These are phyloP conservation scores for Todiramphus chloris DNA, from an alignment of 2,113 vertebrate genomes.

Conservation along the genomic window DNA sequence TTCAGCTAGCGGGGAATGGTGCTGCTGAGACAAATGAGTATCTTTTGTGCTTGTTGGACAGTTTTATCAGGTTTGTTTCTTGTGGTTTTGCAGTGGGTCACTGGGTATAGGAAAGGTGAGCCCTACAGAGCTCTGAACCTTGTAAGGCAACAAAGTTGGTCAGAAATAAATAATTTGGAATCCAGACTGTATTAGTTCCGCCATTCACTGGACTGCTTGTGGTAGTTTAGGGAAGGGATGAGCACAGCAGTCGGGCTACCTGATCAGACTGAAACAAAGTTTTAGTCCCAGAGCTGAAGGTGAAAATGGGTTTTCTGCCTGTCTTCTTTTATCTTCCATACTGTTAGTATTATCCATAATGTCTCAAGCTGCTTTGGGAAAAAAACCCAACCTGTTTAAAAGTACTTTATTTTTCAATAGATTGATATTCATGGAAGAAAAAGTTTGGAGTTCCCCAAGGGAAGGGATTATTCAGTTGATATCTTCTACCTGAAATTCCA, in stretches of 20 bases:
- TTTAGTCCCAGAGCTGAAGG: neutral
- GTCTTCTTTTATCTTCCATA: neutral
- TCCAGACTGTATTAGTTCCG: neutral
- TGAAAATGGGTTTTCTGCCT: neutral
- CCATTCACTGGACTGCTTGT: neutral
- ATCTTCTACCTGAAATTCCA: neutral
- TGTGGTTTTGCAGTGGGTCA: neutral
- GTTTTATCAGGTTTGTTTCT: neutral
- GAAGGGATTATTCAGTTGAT: neutral
- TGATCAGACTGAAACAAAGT: neutral
- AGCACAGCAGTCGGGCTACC: neutral
- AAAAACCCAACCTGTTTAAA: neutral
- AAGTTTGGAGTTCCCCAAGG: neutral
- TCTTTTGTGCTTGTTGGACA: neutral
- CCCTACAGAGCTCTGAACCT: neutral
- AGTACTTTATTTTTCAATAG: neutral
- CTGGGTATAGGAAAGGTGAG: neutral
- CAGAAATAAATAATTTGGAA: neutral
- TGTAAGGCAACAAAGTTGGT: rapidly evolving
- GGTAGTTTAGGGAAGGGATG: neutral
- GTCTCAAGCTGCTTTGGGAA: neutral
- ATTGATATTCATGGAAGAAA: neutral
- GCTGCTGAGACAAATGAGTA: neutral
- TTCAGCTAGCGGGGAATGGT: neutral
- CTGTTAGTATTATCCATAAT: neutral